phyloP scores from a whole-genome alignment of 2,888 invertebrate species.

The Schizaphis graminum region DNA sequence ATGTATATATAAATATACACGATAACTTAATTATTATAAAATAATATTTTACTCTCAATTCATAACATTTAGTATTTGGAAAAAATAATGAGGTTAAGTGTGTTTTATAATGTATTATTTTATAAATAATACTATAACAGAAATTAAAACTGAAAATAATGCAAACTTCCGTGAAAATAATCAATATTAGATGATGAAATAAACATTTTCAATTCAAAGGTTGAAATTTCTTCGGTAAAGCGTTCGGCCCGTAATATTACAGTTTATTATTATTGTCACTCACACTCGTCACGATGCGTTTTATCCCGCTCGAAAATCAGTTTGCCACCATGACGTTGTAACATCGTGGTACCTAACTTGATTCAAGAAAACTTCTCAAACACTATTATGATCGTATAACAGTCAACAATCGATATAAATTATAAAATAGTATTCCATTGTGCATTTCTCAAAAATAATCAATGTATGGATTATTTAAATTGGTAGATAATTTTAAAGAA shows the following conservation, averaged over 20 bases:
- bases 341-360: background rate
- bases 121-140: background rate
- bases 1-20: background rate
- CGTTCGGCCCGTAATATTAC: background rate
- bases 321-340: background rate
- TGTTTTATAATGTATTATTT: background rate
- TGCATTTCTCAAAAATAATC: background rate
- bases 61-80: background rate
- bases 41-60: background rate
- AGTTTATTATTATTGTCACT: slow-evolving; percentile 2
- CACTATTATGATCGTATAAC: background rate
- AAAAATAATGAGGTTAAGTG: background rate
- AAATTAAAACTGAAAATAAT: background rate
- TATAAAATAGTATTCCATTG: background rate
- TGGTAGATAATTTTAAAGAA: background rate
- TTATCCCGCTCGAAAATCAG: background rate
- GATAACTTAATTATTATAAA: too few species aligned
- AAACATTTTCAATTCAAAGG: background rate
- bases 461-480: background rate
- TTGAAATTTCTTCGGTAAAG: background rate
- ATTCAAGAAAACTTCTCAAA: background rate
- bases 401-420: background rate
- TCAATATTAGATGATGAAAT: background rate
- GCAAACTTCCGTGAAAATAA: background rate
- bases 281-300: background rate